These are phyloP conservation scores for Myripristis jacobus DNA, from an alignment of 2,797 vertebrate species.

Conservation along the genomic window DNA sequence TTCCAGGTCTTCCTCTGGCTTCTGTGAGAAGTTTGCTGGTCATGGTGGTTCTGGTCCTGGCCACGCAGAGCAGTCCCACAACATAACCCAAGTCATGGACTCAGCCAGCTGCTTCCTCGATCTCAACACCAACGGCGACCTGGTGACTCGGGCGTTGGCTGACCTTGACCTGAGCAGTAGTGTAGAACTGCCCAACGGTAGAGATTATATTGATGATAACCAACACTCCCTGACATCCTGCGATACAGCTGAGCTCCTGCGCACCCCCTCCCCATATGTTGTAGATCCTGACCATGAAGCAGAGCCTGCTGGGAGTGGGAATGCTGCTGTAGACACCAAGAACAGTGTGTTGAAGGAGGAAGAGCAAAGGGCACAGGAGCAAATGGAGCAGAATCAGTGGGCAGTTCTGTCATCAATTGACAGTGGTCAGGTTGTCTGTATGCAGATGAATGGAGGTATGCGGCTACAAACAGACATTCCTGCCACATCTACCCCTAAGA, in stretches of 20 bases:
- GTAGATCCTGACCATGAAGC: slow-evolving; percentile 61
- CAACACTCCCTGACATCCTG: slow-evolving; percentile 67
- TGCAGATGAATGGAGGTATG: slow-evolving; percentile 27
- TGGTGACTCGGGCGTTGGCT: slow-evolving; percentile 74
- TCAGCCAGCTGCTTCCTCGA: slow-evolving; percentile 81
- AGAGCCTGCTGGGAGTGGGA: neutral
- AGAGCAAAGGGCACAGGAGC: slow-evolving; percentile 2
- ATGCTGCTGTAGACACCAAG: slow-evolving; percentile 2
- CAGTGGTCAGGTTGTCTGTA: slow-evolving; percentile 48
- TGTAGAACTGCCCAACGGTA: slow-evolving; percentile 46
- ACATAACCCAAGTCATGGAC: slow-evolving; percentile 56
- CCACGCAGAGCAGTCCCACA: slow-evolving; percentile 54
- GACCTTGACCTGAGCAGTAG: slow-evolving; percentile 76
- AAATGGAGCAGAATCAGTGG: slow-evolving; percentile 46
- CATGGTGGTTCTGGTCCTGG: slow-evolving; percentile 61
- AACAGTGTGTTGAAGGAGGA: neutral
- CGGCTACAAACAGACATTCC: slow-evolving; percentile 64
- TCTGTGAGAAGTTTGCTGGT: slow-evolving; percentile 81
- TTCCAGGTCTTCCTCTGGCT: slow-evolving; percentile 82
- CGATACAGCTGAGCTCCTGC: slow-evolving; percentile 70
- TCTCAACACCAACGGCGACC: slow-evolving; percentile 79
- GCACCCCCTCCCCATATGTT: slow-evolving; percentile 61
- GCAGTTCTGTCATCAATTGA: slow-evolving; percentile 60
- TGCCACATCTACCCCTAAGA: slow-evolving; percentile 90
- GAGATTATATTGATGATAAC: slow-evolving; percentile 20